phyloP scores from a whole-genome alignment of 2,113 vertebrate genomes.

The Glaucomys volans region DNA sequence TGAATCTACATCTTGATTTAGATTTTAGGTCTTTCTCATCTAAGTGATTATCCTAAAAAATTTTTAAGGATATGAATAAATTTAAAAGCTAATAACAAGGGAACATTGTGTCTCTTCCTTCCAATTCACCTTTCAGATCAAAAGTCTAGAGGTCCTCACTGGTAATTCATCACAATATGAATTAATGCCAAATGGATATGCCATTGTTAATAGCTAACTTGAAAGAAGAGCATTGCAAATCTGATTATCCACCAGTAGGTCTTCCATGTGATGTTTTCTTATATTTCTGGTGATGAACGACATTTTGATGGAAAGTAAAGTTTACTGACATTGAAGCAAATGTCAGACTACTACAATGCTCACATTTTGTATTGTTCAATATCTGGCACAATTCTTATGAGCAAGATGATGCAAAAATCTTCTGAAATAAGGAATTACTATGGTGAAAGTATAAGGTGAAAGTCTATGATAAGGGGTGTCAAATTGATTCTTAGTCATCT shows the following conservation, averaged over 20 bases:
- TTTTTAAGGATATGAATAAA: neutral
- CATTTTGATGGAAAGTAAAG: neutral
- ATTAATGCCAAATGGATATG: neutral
- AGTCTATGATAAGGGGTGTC: neutral
- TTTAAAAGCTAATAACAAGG: neutral
- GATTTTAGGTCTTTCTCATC: neutral
- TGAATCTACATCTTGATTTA: neutral
- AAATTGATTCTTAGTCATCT: neutral
- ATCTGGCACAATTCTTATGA: neutral
- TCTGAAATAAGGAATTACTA: neutral
- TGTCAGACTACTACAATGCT: conserved; percentile 11
- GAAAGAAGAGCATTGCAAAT: conserved; percentile 53
- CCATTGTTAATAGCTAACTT: neutral
- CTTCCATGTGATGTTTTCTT: neutral
- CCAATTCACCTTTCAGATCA: conserved; percentile 1
- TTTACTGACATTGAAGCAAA: conserved; percentile 37
- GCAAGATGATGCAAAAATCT: neutral
- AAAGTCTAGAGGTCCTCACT: neutral
- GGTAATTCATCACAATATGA: neutral
- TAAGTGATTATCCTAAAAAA: neutral
- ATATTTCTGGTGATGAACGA: neutral
- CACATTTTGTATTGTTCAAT: neutral
- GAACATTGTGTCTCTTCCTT: neutral
- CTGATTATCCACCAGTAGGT: neutral
- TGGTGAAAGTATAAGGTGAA: too few species aligned